phyloP scores from a whole-genome alignment of 2,888 invertebrate species.

The Athalia rosae region DNA sequence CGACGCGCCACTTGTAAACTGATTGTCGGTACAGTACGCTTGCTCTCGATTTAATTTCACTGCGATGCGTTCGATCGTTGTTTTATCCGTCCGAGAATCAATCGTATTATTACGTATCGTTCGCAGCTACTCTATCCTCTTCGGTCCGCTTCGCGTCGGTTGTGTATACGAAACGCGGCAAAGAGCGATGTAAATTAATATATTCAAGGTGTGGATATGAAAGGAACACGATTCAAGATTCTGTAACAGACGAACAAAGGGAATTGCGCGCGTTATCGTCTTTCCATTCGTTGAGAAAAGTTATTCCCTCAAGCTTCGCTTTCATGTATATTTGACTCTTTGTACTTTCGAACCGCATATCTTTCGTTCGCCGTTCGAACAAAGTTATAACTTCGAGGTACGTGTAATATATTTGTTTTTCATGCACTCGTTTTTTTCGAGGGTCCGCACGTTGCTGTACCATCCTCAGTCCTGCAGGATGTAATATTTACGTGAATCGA shows the following conservation, averaged over 20 bases:
- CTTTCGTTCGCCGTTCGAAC: neutral
- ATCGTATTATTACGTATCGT: neutral
- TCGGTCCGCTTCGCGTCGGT: too few relatives aligned
- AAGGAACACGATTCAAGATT: neutral
- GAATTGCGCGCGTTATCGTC: neutral
- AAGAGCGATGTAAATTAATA: conserved; percentile 10
- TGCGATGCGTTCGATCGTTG: conserved; percentile 50
- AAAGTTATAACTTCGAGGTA: neutral
- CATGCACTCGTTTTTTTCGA: neutral
- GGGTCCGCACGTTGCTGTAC: neutral
- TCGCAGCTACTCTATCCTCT: neutral
- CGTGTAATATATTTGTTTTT: conserved; percentile 17
- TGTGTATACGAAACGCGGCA: neutral
- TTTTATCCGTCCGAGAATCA: neutral
- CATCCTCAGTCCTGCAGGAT: neutral
- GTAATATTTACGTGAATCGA: neutral
- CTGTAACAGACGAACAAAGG: neutral
- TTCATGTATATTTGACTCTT: neutral
- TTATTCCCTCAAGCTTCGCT: neutral
- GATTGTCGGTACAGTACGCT: neutral
- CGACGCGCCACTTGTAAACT: conserved; percentile 29
- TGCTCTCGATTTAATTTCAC: conserved; percentile 55
- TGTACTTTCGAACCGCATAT: conserved; percentile 26
- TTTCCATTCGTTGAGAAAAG: conserved; percentile 26
- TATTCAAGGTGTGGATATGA: neutral